These are phyloP conservation scores for Fragum sueziense DNA, from an alignment of 2,888 invertebrate species.

Conservation along the genomic window DNA sequence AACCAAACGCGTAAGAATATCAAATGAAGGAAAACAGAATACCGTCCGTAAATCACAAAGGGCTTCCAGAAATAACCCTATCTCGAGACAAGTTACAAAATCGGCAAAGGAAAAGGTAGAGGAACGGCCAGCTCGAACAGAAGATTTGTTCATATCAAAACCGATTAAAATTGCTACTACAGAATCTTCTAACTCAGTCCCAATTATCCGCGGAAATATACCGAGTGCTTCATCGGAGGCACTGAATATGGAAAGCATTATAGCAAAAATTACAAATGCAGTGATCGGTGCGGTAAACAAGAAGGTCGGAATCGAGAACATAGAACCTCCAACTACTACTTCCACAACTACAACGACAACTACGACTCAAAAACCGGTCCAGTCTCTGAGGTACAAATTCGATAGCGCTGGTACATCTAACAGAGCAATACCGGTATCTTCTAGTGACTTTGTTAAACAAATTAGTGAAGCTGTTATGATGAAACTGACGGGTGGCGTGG, in stretches of 20 bases:
- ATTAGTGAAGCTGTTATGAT: slow-evolving; percentile 1
- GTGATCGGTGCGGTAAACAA: neutral
- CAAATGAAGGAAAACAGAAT: neutral
- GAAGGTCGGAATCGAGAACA: neutral
- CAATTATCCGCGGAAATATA: neutral
- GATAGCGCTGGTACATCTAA: neutral
- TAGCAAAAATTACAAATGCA: neutral
- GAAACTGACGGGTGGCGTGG: neutral
- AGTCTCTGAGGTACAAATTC: neutral
- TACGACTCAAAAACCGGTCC: neutral
- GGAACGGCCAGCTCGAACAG: neutral
- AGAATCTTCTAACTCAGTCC: neutral
- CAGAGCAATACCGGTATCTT: neutral
- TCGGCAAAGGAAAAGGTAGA: neutral
- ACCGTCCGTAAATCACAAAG: neutral
- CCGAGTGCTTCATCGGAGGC: neutral
- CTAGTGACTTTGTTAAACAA: neutral
- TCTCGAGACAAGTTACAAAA: neutral
- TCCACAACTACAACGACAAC: slow-evolving; percentile 3
- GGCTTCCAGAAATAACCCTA: neutral
- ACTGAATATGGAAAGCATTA: neutral
- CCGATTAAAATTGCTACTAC: neutral
- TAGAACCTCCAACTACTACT: neutral
- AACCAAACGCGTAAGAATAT: neutral
- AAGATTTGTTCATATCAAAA: neutral